Base-by-base conservation (phyloP, 2,797 vertebrate genomes). In the Enteromius argenteus region DNA sequence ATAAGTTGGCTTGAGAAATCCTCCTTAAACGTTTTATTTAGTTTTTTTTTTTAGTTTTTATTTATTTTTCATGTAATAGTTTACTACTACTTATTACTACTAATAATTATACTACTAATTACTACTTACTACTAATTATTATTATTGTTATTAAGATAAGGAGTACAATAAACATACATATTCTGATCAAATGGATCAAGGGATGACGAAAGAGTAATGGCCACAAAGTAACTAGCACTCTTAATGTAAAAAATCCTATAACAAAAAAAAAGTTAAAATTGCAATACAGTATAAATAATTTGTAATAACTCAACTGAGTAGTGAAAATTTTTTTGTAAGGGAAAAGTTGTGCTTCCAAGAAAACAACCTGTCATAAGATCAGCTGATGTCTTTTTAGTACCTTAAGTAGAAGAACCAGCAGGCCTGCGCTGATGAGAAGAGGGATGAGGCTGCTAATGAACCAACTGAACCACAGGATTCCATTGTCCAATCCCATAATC, bases 391-490 rank as follows among this genome's bases (percentile, higher is more conserved):
- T 62, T 58, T 95, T 93, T 95, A 95, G 89, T 87, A 99, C 98
- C 97, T 99, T 99, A 56, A 99, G 89, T 42, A 98, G 93, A 80
- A 98, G 88, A 67, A 98, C 97, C 89, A 99, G 91, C 74, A 99
- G 90, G 71, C 92, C 91, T 0, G 98, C 97, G 21, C 98, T 99
- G 94, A 98, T 94, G 1, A 99, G 95, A 35, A 99, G 96, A 0
- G 98, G 98, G 49, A 99, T 95, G 39, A 99, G 94, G 78, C 98
- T 99, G 89, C 97, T 99, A 91, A 99, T 96, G 93, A 99, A 99
- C 98, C 98, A 99, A 93, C 98, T 99, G 68, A 99, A 96, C 98
- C 98, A 99, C 81, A 99, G 94, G 86, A 90, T 99, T 88, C 98
- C 94, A 0, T 97, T 99, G 87, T 98, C 96, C 87, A 99, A 91